Evolutionary conservation across 2,113 vertebrate genomes (phyloP).

Genomic region (Tonatia bakeri): DNA sequence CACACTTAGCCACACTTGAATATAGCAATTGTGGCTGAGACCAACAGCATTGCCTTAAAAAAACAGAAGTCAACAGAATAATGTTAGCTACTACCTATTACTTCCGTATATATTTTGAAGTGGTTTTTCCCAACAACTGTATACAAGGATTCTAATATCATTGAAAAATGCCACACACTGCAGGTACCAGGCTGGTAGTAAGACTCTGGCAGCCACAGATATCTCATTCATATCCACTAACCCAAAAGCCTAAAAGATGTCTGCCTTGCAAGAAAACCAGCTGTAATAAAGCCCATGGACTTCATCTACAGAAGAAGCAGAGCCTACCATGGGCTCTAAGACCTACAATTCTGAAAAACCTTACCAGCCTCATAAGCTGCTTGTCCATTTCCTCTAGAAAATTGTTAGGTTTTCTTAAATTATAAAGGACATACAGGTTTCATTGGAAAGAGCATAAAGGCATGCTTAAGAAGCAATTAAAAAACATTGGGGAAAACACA

Average conservation of each 20-base stretch:
- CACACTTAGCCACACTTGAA: not conserved
- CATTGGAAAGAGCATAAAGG: not conserved
- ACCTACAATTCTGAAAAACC: not conserved
- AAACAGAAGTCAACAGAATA: not conserved
- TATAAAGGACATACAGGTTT: not conserved
- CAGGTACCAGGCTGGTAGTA: not conserved
- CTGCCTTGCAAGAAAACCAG: not conserved
- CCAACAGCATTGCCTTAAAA: not conserved
- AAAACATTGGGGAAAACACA: not conserved
- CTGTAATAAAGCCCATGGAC: not conserved
- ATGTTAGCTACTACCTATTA: not conserved
- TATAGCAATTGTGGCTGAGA: not conserved
- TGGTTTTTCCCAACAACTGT: not conserved
- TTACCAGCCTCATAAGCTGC: not conserved
- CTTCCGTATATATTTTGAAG: not conserved
- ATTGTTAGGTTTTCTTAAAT: not conserved
- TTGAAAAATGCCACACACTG: not conserved
- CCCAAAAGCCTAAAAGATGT: slow-evolving; percentile 9
- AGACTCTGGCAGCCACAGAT: not conserved
- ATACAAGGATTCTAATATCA: not conserved
- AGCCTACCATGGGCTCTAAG: not conserved
- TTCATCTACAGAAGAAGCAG: not conserved
- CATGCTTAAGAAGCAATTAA: not conserved
- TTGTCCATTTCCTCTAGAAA: slow-evolving; percentile 24
- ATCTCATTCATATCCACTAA: not conserved